Percentiles rank a stretch among this genome's conserved stretches.
Evolutionary conservation across 2,888 invertebrate species (phyloP).

Genomic region (Pachliopta kotzebuea): DNA sequence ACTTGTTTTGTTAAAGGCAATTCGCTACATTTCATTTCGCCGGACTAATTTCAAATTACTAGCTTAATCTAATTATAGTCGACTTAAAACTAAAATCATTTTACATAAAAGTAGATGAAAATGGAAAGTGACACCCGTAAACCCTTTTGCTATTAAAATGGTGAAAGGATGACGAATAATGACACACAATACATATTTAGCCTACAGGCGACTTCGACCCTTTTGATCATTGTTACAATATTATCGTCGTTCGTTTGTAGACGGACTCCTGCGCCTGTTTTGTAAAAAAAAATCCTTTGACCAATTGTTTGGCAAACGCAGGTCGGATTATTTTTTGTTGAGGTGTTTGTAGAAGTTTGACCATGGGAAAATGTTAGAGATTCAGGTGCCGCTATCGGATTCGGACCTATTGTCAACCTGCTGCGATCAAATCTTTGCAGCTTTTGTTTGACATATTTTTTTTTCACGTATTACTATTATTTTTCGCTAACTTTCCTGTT

Average conservation of each 20-base stretch:
- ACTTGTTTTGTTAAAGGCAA: background rate
- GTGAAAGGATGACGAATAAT: conserved; percentile 73
- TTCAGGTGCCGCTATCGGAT: conserved; percentile 73
- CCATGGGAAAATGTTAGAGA: conserved; percentile 77
- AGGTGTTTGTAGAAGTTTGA: conserved; percentile 76
- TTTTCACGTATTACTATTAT: background rate
- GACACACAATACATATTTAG: conserved; percentile 76
- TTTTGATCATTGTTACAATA: conserved; percentile 64
- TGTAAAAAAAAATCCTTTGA: conserved; percentile 67
- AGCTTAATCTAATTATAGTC: background rate
- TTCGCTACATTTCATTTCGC: background rate
- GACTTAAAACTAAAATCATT: background rate
- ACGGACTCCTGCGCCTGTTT: conserved; percentile 64
- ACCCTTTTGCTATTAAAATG: conserved; percentile 74
- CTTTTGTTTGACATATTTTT: conserved; percentile 44
- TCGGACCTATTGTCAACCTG: conserved; percentile 68
- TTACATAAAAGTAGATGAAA: conserved; percentile 34
- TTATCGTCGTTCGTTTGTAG: conserved; percentile 70
- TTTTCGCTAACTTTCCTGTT: background rate
- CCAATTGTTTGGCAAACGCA: conserved; percentile 76
- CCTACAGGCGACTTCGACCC: conserved; percentile 47
- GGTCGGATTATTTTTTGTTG: conserved; percentile 67
- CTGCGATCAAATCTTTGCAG: conserved; percentile 60
- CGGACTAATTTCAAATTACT: background rate
- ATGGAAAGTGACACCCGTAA: conserved; percentile 73